Evolutionary conservation across 1,140 invertebrate genomes (phyloP).

Genomic region (Scylla paramamosain): DNA sequence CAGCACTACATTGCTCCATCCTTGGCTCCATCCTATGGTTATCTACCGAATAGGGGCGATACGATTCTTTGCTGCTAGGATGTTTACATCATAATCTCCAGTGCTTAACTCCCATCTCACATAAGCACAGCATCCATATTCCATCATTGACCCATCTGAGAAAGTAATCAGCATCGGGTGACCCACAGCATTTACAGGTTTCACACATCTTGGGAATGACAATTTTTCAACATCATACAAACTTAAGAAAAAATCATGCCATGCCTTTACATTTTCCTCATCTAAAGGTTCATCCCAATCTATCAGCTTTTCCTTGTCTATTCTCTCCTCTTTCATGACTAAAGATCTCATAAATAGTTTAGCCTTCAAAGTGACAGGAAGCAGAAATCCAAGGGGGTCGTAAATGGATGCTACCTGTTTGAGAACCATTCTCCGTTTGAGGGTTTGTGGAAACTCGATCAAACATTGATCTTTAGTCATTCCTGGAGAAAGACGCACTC

Average conservation of each 20-base stretch:
- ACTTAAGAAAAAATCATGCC: no score
- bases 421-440: slow-evolving; percentile 30
- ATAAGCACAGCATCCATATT: no score
- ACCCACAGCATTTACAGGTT: slow-evolving; percentile 28
- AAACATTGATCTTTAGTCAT: no score
- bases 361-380: slow-evolving; percentile 39
- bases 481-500: no score
- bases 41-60: slow-evolving; percentile 46
- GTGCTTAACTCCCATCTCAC: neutral
- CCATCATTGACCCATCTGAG: no score
- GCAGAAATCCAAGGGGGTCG: no score
- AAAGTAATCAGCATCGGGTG: slow-evolving; percentile 28
- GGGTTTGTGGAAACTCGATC: neutral
- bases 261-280: neutral
- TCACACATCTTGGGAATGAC: no score
- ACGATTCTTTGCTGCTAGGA: slow-evolving; percentile 38
- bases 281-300: no score
- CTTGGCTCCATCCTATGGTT: slow-evolving; percentile 33
- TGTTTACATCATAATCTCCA: neutral
- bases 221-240: no score
- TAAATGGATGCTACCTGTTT: slow-evolving; percentile 40
- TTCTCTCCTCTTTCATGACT: neutral
- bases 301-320: neutral
- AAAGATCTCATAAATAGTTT: slow-evolving; percentile 65
- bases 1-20: slow-evolving; percentile 36